Evolutionary conservation across 1,140 invertebrate genomes (phyloP).

Genomic region (Nomia melanderi): DNA sequence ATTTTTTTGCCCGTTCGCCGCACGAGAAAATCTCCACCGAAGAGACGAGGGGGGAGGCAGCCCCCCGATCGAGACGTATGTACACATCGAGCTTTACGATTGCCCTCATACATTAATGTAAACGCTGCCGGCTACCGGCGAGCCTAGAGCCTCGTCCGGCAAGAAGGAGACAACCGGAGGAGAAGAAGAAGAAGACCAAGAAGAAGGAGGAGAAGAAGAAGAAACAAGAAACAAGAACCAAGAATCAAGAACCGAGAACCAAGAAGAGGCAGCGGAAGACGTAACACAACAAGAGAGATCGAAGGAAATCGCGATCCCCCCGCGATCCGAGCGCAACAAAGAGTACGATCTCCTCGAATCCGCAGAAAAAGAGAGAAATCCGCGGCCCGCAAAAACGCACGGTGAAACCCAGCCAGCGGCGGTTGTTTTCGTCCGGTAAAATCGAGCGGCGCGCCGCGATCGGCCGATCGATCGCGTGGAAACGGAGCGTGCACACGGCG

Average conservation of each 20-base stretch:
- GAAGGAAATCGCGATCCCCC: background rate
- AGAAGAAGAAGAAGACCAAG: too few species aligned
- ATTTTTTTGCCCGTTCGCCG: slow-evolving; percentile 66
- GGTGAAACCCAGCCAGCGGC: slow-evolving; percentile 11
- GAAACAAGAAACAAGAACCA: background rate
- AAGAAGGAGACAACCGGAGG: too few species aligned
- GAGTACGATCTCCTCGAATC: background rate
- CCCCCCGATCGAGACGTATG: slow-evolving; percentile 75
- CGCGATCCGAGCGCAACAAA: background rate
- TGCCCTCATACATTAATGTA: slow-evolving; percentile 80
- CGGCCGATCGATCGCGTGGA: background rate
- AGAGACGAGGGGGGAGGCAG: background rate
- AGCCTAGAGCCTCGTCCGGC: slow-evolving; percentile 9
- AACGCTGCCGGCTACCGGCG: slow-evolving; percentile 67
- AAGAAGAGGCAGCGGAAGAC: too few species aligned
- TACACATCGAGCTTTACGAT: slow-evolving; percentile 80
- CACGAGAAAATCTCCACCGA: slow-evolving; percentile 73
- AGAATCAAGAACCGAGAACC: background rate
- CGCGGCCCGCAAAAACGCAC: background rate
- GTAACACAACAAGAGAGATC: background rate
- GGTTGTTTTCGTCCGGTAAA: slow-evolving; percentile 36
- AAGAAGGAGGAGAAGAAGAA: too few species aligned
- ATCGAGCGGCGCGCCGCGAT: slow-evolving; percentile 15
- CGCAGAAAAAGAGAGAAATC: slow-evolving; percentile 52
- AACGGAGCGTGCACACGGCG: background rate